These are phyloP conservation scores for Agriopis leucophaearia DNA, from an alignment of 2,888 invertebrate species.

Conservation along the genomic window DNA sequence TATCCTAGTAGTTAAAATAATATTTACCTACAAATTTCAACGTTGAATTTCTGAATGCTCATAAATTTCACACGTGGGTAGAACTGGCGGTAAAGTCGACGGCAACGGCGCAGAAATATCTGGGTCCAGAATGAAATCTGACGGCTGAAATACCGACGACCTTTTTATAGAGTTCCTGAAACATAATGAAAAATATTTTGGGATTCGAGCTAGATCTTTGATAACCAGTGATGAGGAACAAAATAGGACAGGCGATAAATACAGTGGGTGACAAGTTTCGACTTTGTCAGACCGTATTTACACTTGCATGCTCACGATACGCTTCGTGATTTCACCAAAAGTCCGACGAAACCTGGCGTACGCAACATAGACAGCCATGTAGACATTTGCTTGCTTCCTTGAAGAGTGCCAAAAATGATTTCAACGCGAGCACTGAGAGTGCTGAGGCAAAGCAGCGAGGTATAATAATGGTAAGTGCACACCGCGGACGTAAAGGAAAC, in stretches of 20 bases:
- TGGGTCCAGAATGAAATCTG: slow-evolving; percentile 53
- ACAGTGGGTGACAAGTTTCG: slow-evolving; percentile 3
- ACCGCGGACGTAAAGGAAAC: no score
- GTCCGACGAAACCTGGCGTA: no score
- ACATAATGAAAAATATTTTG: slow-evolving; percentile 31
- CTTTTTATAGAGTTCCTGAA: slow-evolving; percentile 54
- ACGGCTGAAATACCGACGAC: slow-evolving; percentile 46
- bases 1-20: neutral
- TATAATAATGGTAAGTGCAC: no score
- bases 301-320: neutral
- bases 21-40: slow-evolving; percentile 1
- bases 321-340: no score
- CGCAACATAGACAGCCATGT: no score
- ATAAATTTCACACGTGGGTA: slow-evolving; percentile 20
- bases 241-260: slow-evolving; percentile 13
- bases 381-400: no score
- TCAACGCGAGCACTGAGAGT: no score
- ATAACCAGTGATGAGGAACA: slow-evolving; percentile 12
- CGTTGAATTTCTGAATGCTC: slow-evolving; percentile 33
- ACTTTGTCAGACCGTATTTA: slow-evolving; percentile 1
- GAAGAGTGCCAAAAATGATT: no score
- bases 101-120: slow-evolving; percentile 55
- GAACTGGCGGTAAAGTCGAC: slow-evolving; percentile 49
- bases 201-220: slow-evolving; percentile 15
- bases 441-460: no score